Percentiles rank a stretch among this genome's conserved stretches.
These are phyloP conservation scores for Pseudoatta argentina DNA, from an alignment of 1,140 invertebrate species.

Conservation along the genomic window DNA sequence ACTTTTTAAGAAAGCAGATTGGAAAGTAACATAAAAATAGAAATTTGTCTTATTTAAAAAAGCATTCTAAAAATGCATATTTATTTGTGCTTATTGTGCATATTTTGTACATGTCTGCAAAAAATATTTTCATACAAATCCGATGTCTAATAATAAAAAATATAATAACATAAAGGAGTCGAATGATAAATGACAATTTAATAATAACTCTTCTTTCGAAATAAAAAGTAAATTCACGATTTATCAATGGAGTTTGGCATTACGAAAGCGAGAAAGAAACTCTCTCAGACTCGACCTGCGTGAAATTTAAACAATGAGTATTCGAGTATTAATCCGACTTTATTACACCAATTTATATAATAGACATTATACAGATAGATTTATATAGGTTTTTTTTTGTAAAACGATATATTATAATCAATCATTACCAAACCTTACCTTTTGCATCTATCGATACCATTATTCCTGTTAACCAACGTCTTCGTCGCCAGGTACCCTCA, in stretches of 20 bases:
- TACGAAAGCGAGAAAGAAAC: not conserved
- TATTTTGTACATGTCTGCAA: too few species aligned
- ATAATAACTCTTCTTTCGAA: not conserved
- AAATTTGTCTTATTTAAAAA: too few species aligned
- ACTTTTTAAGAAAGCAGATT: too few species aligned
- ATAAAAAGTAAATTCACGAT: not conserved
- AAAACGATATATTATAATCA: not conserved
- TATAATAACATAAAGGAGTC: not conserved
- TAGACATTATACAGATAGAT: not conserved
- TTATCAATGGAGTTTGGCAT: not conserved
- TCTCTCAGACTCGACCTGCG: not conserved
- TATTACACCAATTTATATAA: not conserved
- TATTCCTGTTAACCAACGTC: not conserved
- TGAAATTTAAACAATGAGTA: not conserved
- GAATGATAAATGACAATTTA: not conserved
- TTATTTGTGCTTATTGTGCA: too few species aligned
- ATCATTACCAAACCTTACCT: not conserved
- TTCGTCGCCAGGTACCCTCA: not conserved
- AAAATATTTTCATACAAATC: not conserved
- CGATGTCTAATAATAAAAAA: not conserved
- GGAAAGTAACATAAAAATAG: too few species aligned
- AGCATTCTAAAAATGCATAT: too few species aligned
- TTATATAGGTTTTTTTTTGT: not conserved
- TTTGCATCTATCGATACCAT: not conserved
- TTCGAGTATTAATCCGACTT: not conserved